These are phyloP conservation scores for Linnaemya vulpina DNA, from an alignment of 2,888 invertebrate genomes.

Conservation along the genomic window DNA sequence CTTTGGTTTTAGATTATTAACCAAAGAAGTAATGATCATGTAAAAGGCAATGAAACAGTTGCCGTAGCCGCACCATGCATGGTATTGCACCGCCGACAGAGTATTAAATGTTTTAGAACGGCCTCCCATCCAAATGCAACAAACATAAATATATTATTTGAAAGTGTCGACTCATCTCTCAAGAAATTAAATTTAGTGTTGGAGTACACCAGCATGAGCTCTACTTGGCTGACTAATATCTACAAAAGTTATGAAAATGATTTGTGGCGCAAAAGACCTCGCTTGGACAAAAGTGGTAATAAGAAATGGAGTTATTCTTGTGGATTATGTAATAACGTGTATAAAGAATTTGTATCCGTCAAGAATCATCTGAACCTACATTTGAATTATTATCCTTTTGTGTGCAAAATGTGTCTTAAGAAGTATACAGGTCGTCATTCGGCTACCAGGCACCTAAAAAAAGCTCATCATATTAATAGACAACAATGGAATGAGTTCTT, in stretches of 20 bases:
- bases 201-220: constrained; percentile 28
- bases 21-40: not conserved
- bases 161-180: constrained; percentile 13
- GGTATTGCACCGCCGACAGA: not conserved
- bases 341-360: not conserved
- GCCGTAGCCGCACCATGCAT: not conserved
- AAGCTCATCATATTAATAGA: not conserved
- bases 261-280: constrained; percentile 44
- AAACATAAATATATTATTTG: constrained; percentile 42
- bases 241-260: constrained; percentile 62
- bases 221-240: constrained; percentile 43
- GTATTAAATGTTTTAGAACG: not conserved
- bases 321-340: constrained; percentile 29
- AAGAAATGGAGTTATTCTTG: constrained; percentile 49
- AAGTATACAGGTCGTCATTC: constrained; percentile 46
- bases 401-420: constrained; percentile 49
- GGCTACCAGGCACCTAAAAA: constrained; percentile 29
- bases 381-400: constrained; percentile 56
- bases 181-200: constrained; percentile 48
- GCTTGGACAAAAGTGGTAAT: not conserved
- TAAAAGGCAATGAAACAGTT: not conserved
- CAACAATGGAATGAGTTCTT: constrained; percentile 46
- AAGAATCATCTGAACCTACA: constrained; percentile 59
- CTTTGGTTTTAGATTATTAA: not conserved
- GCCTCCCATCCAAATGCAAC: not conserved